A percentile compares a stretch with the other conserved stretches of the same genome.
These are phyloP conservation scores for Lasioglossum marginatum DNA, from an alignment of 2,888 invertebrate species.

Conservation along the genomic window DNA sequence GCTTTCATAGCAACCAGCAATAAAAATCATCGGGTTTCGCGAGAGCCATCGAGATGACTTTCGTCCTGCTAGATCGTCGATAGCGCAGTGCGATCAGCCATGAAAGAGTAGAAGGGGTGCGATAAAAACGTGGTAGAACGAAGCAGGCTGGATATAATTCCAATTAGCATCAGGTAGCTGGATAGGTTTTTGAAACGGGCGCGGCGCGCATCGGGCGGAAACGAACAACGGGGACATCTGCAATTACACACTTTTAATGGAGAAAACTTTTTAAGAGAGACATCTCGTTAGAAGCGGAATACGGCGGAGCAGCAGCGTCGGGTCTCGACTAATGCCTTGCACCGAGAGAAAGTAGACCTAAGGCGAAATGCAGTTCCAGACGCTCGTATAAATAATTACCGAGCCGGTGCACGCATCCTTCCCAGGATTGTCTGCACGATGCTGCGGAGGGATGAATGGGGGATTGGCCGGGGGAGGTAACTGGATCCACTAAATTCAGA, in stretches of 20 bases:
- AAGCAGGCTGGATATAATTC: constrained; percentile 27
- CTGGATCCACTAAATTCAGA: constrained; percentile 35
- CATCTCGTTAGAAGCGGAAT: constrained; percentile 60
- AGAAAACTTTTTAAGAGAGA: constrained; percentile 57
- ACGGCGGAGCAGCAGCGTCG: constrained; percentile 15
- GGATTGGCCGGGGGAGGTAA: constrained; percentile 4
- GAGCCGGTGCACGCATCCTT: constrained; percentile 27
- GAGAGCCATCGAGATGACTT: neutral
- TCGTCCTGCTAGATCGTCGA: neutral
- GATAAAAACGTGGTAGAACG: neutral
- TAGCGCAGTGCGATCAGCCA: neutral
- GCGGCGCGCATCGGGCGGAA: neutral
- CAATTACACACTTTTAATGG: constrained; percentile 60
- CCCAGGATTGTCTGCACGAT: constrained; percentile 28
- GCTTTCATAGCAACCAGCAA: neutral
- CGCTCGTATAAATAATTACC: constrained; percentile 48
- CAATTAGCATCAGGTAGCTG: constrained; percentile 37
- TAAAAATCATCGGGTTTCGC: neutral
- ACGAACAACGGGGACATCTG: constrained; percentile 39
- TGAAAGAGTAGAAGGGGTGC: neutral
- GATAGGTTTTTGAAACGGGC: constrained; percentile 38
- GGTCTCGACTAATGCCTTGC: constrained; percentile 35
- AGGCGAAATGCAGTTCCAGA: constrained; percentile 35
- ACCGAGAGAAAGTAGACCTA: constrained; percentile 32
- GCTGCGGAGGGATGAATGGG: constrained; percentile 34